Base-by-base conservation (phyloP, 2,113 vertebrate species). In the Brachionichthys hirsutus region DNA sequence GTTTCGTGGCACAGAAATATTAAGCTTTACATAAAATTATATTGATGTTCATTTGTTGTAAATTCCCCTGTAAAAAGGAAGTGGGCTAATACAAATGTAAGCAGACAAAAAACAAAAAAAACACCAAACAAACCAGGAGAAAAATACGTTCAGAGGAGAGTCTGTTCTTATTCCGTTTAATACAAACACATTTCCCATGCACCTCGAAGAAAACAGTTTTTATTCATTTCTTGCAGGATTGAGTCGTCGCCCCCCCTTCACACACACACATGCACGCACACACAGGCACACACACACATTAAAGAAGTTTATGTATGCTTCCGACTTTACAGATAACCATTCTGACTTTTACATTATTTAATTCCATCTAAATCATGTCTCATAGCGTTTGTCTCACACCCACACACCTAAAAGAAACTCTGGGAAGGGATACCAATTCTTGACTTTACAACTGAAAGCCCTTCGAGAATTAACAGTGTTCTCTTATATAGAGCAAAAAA, bases 391-490 rank as follows among this genome's bases (percentile, higher is more conserved):
- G 41, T 47, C 38, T 69, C 58, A 72, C 53, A 62, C 56, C 50
- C 60, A 60, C 62, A 30, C 24, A 30, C 24, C 8, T 30, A 30
- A 59, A 43, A 55, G 62, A 62, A 53, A 54, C 12, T 59, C 13
- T 22, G 57, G 19, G 17, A 51, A 55, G 54, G 22, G 40, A 60
- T 54, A 55, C n/a, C 42, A 40, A 60, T 70, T 40, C 62, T 62
- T 51, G n/a, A 70, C 55, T 69, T 68, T 67, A 75, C 59, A 70
- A 12, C 16, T 60, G 9, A 66, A 77, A 78, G 55, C 35, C 54
- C 40, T 71, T 75, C 76, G 63, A 34, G 71, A 77, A 72, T 70
- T 44, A 50, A 88, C 85, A 85, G 81, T 83, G 79, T 79, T 75
- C 40, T 13, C n/a, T 66, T 78, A 13, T 24, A 34, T 17, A 63